These are phyloP conservation scores for Drosophila meridionalis DNA, from an alignment of 2,888 invertebrate genomes.

Conservation along the genomic window DNA sequence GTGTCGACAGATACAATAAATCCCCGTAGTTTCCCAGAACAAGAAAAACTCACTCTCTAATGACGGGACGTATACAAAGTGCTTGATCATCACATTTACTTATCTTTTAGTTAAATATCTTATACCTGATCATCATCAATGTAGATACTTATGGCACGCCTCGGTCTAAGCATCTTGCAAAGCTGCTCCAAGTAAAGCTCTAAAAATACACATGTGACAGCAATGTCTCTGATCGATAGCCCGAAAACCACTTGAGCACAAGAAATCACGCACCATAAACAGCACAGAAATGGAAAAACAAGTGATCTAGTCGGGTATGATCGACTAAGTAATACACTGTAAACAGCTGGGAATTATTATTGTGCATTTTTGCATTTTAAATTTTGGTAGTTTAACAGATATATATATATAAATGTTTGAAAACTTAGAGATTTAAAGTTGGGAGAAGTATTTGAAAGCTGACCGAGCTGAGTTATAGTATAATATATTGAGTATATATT, in stretches of 20 bases:
- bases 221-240: slow-evolving; percentile 1
- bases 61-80: slow-evolving; percentile 38
- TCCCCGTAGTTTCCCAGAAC: slow-evolving; percentile 17
- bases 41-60: not conserved
- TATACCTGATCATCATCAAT: slow-evolving; percentile 70
- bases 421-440: not conserved
- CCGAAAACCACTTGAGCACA: slow-evolving; percentile 21
- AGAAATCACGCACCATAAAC: slow-evolving; percentile 18
- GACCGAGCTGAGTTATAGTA: not conserved
- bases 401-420: not conserved
- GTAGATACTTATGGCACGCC: slow-evolving; percentile 61
- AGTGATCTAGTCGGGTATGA: not conserved
- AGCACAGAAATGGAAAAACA: not conserved
- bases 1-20: not conserved
- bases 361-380: not conserved
- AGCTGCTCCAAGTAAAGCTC: slow-evolving; percentile 35
- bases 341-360: not conserved
- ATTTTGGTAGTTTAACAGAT: not conserved
- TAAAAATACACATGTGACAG: slow-evolving; percentile 16
- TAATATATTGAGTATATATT: too few species aligned
- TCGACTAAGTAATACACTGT: not conserved
- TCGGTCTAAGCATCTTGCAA: slow-evolving; percentile 57
- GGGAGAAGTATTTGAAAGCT: not conserved
- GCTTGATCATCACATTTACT: slow-evolving; percentile 2
- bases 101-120: slow-evolving; percentile 1